Conservation (phyloP, 1,140 invertebrate species). For the Melipona quadrifasciata region DNA sequence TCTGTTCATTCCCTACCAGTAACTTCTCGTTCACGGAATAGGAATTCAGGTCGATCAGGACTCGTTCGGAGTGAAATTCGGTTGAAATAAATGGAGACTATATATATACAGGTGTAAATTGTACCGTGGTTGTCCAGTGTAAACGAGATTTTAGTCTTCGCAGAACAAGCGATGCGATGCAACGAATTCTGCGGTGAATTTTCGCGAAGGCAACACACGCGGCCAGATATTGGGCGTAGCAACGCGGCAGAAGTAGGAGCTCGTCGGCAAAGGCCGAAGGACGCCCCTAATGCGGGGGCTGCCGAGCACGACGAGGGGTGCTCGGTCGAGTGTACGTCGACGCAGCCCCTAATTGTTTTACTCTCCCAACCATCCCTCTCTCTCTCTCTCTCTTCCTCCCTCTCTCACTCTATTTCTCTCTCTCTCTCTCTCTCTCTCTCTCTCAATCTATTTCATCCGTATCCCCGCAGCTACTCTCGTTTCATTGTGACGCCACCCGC, state of each 20-base stretch:
- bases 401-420: not conserved
- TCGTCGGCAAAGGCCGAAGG: conserved; percentile 66
- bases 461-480: conserved; percentile 77
- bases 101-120: no score
- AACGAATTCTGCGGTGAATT: not conserved
- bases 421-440: conserved; percentile 52
- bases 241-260: conserved; percentile 52
- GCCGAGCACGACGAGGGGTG: conserved; percentile 73
- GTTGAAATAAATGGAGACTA: no score
- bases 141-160: not conserved
- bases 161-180: not conserved
- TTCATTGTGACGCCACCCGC: conserved; percentile 80
- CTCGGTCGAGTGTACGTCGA: conserved; percentile 78
- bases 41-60: no score
- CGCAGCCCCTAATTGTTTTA: conserved; percentile 80
- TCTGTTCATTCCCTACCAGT: no score
- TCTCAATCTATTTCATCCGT: conserved; percentile 78
- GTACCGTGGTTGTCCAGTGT: no score
- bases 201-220: conserved; percentile 4
- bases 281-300: conserved; percentile 62
- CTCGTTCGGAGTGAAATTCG: no score
- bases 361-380: conserved; percentile 70
- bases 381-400: not conserved
- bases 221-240: conserved; percentile 55
- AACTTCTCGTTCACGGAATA: no score